Conservation (phyloP, 2,888 invertebrate species). For the Volucella inflata region DNA sequence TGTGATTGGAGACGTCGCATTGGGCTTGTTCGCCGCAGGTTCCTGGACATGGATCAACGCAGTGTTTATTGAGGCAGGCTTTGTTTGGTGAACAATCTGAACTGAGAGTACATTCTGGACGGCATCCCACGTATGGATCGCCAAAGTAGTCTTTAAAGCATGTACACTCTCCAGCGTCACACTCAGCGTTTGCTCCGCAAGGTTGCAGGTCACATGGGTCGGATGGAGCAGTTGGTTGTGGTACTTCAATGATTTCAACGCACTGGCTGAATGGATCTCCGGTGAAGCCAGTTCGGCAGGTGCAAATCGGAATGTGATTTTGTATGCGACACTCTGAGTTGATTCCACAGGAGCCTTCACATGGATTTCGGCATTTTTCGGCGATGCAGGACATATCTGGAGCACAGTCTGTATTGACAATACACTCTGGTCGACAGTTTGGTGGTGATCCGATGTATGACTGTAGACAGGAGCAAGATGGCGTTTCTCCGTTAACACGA, state of each 20-base stretch:
- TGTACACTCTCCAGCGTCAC: constrained; percentile 87
- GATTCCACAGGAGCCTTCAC: constrained; percentile 89
- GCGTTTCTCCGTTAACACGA: constrained; percentile 85
- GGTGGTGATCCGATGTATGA: constrained; percentile 89
- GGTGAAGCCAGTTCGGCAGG: constrained; percentile 86
- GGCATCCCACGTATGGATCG: constrained; percentile 87
- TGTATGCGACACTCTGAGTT: constrained; percentile 89
- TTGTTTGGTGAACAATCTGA: constrained; percentile 88
- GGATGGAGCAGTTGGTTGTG: constrained; percentile 86
- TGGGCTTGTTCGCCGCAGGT: constrained; percentile 89
- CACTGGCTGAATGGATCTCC: constrained; percentile 89
- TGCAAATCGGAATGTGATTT: constrained; percentile 89
- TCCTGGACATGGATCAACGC: constrained; percentile 90
- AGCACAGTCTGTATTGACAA: constrained; percentile 87
- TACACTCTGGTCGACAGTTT: constrained; percentile 88
- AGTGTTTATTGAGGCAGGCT: constrained; percentile 89
- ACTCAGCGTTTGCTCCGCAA: constrained; percentile 90
- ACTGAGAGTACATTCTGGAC: constrained; percentile 90
- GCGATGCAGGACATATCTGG: constrained; percentile 88
- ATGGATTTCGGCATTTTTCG: constrained; percentile 89
- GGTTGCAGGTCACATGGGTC: constrained; percentile 90
- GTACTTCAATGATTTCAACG: constrained; percentile 84
- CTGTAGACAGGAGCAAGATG: constrained; percentile 87
- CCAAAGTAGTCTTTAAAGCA: constrained; percentile 87
- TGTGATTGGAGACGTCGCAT: constrained; percentile 90